Conservation (phyloP, 2,113 vertebrate genomes). For the Saimiri boliviensis region DNA sequence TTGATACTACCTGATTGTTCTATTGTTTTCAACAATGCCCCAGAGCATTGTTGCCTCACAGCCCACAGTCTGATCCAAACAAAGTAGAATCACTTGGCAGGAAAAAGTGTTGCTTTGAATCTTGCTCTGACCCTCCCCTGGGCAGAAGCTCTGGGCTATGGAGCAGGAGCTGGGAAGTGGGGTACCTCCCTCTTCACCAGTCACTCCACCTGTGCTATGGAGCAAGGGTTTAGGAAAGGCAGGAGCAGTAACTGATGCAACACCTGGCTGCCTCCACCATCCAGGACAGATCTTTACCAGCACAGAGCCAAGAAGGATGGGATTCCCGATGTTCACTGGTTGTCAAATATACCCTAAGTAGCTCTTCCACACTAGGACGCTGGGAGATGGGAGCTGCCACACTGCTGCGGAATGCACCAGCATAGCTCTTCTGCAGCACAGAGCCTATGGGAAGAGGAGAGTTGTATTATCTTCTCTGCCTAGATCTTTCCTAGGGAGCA, state of each 20-base stretch:
- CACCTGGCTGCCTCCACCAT: accelerated
- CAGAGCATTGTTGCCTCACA: neutral
- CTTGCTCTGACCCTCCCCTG: neutral
- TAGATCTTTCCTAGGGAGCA: no score
- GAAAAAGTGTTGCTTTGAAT: neutral
- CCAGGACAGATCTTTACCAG: accelerated
- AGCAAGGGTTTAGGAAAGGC: neutral
- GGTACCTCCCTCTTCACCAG: neutral
- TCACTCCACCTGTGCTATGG: accelerated
- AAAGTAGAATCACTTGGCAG: neutral
- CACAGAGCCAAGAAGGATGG: no score
- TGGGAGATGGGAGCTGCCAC: neutral
- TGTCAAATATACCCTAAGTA: neutral
- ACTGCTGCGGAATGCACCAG: neutral
- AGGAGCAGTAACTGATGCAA: neutral
- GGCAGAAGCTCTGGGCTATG: neutral
- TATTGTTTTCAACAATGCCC: neutral
- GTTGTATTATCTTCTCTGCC: neutral
- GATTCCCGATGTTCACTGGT: accelerated
- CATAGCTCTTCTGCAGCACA: neutral
- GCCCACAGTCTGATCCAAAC: neutral
- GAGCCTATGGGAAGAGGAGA: neutral
- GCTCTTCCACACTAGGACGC: neutral
- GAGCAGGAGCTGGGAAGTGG: neutral
- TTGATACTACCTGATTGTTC: neutral